Conservation (phyloP, 92 coral and sea anemone genomes). For the Umimayanthus kanabou region DNA sequence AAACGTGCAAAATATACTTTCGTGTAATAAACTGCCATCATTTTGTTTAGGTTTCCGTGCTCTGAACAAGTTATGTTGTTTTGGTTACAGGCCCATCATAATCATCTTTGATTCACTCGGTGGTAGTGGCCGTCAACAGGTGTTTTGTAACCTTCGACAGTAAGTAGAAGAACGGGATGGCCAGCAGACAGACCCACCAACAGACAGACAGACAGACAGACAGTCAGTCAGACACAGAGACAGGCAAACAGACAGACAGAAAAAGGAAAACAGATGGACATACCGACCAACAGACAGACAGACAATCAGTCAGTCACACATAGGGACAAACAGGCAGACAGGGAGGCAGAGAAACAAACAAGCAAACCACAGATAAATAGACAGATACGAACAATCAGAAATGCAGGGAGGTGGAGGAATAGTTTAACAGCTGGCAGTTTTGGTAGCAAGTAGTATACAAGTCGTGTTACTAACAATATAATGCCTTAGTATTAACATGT, state of each 20-base stretch:
- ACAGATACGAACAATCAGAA: not conserved
- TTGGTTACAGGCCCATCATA: slow-evolving; percentile 78
- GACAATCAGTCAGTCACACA: too few species aligned
- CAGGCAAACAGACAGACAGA: not conserved
- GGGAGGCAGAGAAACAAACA: not conserved
- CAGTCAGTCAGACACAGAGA: not conserved
- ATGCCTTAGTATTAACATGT: too few species aligned
- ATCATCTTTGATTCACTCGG: slow-evolving; percentile 90
- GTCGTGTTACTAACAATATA: too few species aligned
- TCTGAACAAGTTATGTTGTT: not conserved
- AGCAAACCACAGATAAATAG: not conserved
- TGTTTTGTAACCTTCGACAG: slow-evolving; percentile 77
- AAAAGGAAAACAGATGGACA: not conserved
- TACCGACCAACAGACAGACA: too few species aligned
- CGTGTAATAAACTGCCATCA: too few species aligned
- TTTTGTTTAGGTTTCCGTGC: too few species aligned
- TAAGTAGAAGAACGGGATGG: slow-evolving; percentile 45
- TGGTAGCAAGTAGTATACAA: not conserved
- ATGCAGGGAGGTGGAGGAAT: too few species aligned
- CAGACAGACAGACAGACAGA: not conserved
- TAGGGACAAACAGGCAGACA: not conserved
- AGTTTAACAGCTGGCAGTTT: not conserved
- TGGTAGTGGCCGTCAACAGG: slow-evolving; percentile 52
- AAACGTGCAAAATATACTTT: too few species aligned
- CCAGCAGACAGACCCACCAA: not conserved